Evolutionary conservation across 2,888 invertebrate genomes (phyloP).

Genomic region (Boloria euphrosyne): DNA sequence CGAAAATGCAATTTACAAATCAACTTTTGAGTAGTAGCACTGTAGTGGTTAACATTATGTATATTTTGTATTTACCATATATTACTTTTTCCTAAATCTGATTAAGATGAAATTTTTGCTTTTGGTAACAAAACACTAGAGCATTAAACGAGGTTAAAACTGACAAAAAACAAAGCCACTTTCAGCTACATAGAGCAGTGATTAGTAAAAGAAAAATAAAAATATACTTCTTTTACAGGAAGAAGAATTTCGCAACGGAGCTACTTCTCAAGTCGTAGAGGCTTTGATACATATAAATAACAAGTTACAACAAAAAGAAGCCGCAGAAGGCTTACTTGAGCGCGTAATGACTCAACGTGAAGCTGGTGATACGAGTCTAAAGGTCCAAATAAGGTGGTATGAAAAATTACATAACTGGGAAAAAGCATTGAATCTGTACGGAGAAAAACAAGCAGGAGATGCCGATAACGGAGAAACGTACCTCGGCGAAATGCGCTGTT

Average conservation of each 20-base stretch:
- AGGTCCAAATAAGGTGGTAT: conserved; percentile 94
- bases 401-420: conserved; percentile 99
- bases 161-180: too few species aligned
- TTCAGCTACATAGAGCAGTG: too few species aligned
- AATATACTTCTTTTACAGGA: conserved; percentile 77
- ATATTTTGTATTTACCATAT: too few species aligned
- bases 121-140: too few species aligned
- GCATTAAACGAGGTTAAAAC: too few species aligned
- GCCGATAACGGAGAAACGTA: conserved; percentile 89
- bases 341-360: conserved; percentile 92
- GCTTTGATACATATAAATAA: conserved; percentile 98
- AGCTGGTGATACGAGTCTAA: conserved; percentile 82
- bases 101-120: too few species aligned
- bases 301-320: conserved; percentile 98
- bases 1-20: not conserved
- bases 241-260: conserved; percentile 94
- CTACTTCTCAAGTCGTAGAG: conserved; percentile 94
- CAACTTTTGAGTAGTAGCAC: not conserved
- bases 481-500: conserved; percentile 95
- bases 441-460: conserved; percentile 86
- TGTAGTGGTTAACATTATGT: too few species aligned
- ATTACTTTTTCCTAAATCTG: too few species aligned
- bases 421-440: conserved; percentile 94
- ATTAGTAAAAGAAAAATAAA: not conserved
- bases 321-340: conserved; percentile 95